Conservation (phyloP, 1,140 invertebrate species). For the Euglossa dilemma region DNA sequence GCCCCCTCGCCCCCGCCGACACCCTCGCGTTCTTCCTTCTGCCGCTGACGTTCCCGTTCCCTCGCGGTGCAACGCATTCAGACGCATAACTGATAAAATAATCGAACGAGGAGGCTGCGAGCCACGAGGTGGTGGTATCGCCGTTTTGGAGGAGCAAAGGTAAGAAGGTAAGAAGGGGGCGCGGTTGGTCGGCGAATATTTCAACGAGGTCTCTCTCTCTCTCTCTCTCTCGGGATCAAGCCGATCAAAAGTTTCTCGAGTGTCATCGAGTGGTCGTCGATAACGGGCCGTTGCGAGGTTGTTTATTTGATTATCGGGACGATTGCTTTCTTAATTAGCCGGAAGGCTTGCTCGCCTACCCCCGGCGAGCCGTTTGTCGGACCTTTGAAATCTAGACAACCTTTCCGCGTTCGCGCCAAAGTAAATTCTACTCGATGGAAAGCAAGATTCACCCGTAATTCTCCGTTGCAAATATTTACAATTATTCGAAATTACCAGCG, state of each 20-base stretch:
- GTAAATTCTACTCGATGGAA: not conserved
- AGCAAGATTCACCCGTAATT: too few relatives aligned
- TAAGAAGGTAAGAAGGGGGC: too few relatives aligned
- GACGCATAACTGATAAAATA: conserved; percentile 64
- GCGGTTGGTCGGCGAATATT: too few relatives aligned
- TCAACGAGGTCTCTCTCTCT: not conserved
- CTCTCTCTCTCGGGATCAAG: not conserved
- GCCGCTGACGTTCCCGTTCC: conserved; percentile 45
- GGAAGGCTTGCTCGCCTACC: conserved; percentile 11
- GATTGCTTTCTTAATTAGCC: conserved; percentile 45
- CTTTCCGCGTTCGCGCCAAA: not conserved
- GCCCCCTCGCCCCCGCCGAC: conserved; percentile 36
- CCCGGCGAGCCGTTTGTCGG: not conserved
- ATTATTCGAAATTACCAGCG: too few relatives aligned
- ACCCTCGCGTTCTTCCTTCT: conserved; percentile 51
- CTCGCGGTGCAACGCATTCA: conserved; percentile 38
- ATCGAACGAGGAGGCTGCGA: conserved; percentile 14
- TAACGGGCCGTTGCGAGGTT: not conserved
- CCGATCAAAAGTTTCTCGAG: conserved; percentile 10
- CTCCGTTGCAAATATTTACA: too few relatives aligned
- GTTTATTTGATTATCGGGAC: conserved; percentile 45
- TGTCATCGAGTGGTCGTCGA: conserved; percentile 29
- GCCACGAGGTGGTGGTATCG: not conserved
- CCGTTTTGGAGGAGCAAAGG: too few relatives aligned
- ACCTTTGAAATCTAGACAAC: not conserved